A percentile compares a stretch with the other conserved stretches of the same genome.
Evolutionary conservation across 2,113 vertebrate genomes (phyloP).

Genomic region (Alouatta palliata): DNA sequence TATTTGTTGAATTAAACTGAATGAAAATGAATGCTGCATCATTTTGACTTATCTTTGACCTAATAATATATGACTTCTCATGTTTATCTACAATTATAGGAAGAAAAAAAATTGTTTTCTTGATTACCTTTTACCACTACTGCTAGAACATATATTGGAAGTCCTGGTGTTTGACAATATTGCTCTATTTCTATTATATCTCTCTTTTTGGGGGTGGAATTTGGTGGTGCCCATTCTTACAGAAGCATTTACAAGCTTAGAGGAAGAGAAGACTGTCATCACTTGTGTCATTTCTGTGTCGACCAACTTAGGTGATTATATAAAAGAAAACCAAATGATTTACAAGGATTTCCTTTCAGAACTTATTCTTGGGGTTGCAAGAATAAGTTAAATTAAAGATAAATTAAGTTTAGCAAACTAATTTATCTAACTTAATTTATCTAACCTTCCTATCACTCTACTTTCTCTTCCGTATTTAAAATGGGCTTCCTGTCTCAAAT

Average conservation of each 20-base stretch:
- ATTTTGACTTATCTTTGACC: background rate
- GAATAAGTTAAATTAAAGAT: no score
- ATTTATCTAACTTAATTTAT: background rate
- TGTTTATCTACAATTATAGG: background rate
- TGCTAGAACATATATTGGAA: background rate
- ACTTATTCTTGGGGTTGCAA: background rate
- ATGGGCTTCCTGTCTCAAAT: background rate
- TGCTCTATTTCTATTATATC: background rate
- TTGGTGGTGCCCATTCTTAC: background rate
- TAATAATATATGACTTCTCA: background rate
- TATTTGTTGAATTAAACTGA: background rate
- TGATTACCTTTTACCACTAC: background rate
- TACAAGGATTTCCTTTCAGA: background rate
- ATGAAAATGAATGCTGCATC: background rate
- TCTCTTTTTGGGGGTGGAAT: background rate
- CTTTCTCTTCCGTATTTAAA: background rate
- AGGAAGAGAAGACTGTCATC: background rate
- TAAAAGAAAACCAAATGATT: background rate
- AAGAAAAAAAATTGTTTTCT: background rate
- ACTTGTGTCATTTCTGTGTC: background rate
- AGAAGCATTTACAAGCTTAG: background rate
- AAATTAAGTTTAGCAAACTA: no score
- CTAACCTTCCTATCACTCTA: background rate
- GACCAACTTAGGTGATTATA: background rate
- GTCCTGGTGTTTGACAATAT: background rate